Base-by-base conservation (phyloP, 2,888 invertebrate genomes). In the Mesorhabditis sp. region DNA sequence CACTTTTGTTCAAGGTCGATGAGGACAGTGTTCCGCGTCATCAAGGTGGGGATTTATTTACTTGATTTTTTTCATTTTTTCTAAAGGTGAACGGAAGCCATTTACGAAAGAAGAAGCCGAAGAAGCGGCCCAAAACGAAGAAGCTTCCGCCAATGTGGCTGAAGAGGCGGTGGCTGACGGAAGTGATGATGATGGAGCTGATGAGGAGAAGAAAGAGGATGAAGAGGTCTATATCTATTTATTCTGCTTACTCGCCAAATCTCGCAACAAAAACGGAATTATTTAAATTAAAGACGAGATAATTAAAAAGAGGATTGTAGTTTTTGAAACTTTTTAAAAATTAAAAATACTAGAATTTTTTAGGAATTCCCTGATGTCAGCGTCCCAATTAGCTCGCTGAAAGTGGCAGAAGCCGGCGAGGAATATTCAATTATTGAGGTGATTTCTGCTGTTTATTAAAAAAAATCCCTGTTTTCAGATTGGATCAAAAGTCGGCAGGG, bases 1-100 rank as follows among this genome's bases (percentile, higher is more conserved):
- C 93, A 70, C 92, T 98, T 81, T 87, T 98, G 76, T 98, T 97
- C 86, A 89, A 91, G 87, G 86, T 98, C 58, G 96, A 96, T 87
- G 97, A 97, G 79, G 91, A 93, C 76, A 93, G 92, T 72, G 89
- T 95, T 62, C 91, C 91, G 78, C 89, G 91, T 28, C 86, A 85
- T 72, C 61, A 61, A 62, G 6, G 68, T 42, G n/a, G 61, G 69
- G 28, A 13, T 50, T 50, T 1, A 50, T 10, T 50, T 50, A 13
- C n/a, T 50, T n/a, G 7, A 7, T n/a, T 45, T 42, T 15, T 10
- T 63, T 3, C 2, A 4, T 10, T 28, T 15, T 63, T 63, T 63
- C 15, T 63, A 15, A 10, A 63, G 62, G 63, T 75, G n/a, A 62
- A 66, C 2, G 70, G 66, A 43, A 72, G 13, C 45, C 88, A 88